A percentile compares a stretch with the other conserved stretches of the same genome.
Evolutionary conservation across 2,888 invertebrate species (phyloP).

Genomic region (Athalia circularis): DNA sequence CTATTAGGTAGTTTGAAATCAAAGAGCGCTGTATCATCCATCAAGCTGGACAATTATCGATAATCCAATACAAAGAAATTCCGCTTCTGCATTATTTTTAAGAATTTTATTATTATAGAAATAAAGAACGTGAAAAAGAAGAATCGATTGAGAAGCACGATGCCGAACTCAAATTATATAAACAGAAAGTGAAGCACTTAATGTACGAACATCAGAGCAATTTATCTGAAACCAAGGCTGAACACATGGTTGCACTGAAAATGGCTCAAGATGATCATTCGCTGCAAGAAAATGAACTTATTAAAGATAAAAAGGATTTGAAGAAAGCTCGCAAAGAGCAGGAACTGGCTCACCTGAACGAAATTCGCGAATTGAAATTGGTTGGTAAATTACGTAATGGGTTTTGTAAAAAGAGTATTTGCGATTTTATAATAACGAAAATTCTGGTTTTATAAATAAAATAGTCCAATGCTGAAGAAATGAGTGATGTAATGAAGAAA

Average conservation of each 20-base stretch:
- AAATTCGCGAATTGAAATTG: slow-evolving; percentile 83
- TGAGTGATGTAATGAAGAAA: slow-evolving; percentile 78
- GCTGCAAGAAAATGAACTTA: slow-evolving; percentile 84
- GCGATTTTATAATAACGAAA: neutral
- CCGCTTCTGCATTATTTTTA: neutral
- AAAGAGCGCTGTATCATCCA: too few relatives aligned
- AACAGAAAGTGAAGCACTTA: slow-evolving; percentile 94
- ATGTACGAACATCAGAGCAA: slow-evolving; percentile 94
- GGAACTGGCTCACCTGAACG: slow-evolving; percentile 83
- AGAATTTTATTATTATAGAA: slow-evolving; percentile 71
- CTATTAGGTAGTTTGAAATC: slow-evolving; percentile 74
- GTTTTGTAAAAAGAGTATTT: neutral
- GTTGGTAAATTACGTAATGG: slow-evolving; percentile 72
- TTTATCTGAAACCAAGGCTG: slow-evolving; percentile 89
- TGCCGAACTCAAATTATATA: slow-evolving; percentile 89
- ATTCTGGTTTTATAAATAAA: neutral
- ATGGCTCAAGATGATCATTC: slow-evolving; percentile 89
- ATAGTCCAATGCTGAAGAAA: slow-evolving; percentile 71
- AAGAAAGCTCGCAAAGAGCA: slow-evolving; percentile 83
- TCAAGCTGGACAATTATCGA: too few relatives aligned
- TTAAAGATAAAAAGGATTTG: slow-evolving; percentile 83
- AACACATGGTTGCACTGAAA: slow-evolving; percentile 88
- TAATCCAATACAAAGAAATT: neutral
- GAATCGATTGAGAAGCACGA: slow-evolving; percentile 92
- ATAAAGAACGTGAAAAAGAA: slow-evolving; percentile 91